Percentiles rank a stretch among this genome's conserved stretches.
Evolutionary conservation across 2,113 vertebrate species (phyloP).

Genomic region (Tringa solitaria): DNA sequence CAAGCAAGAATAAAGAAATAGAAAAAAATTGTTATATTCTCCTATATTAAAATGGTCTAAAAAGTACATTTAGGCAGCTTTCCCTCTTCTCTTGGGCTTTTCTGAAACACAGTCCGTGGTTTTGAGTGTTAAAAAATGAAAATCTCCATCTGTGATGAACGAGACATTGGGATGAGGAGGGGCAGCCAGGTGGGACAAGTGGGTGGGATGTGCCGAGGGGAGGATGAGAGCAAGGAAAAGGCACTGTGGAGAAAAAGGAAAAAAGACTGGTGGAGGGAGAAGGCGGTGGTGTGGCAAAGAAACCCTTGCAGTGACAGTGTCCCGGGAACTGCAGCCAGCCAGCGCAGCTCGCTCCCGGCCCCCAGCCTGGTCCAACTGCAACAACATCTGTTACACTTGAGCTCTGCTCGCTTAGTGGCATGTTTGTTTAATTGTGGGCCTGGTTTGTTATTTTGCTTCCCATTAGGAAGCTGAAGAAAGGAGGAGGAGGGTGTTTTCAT

Average conservation of each 20-base stretch:
- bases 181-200: background rate
- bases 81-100: background rate
- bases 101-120: background rate
- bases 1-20: background rate
- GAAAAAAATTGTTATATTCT: background rate
- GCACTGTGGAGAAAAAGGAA: background rate
- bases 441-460: conserved; percentile 73
- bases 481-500: conserved; percentile 71
- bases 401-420: conserved; percentile 55
- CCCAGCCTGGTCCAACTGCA: conserved; percentile 50
- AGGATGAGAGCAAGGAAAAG: background rate
- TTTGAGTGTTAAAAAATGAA: background rate
- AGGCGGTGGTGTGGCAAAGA: background rate
- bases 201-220: too few species aligned
- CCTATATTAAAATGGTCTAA: background rate
- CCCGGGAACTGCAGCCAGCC: background rate
- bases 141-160: background rate
- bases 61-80: background rate
- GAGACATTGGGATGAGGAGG: background rate
- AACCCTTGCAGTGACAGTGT: background rate
- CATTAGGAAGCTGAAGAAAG: conserved; percentile 75
- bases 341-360: background rate
- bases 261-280: background rate
- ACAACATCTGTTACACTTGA: conserved; percentile 73
- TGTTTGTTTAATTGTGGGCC: conserved; percentile 76